Conservation (phyloP, 2,113 vertebrate genomes). For the Myrmecobius fasciatus region DNA sequence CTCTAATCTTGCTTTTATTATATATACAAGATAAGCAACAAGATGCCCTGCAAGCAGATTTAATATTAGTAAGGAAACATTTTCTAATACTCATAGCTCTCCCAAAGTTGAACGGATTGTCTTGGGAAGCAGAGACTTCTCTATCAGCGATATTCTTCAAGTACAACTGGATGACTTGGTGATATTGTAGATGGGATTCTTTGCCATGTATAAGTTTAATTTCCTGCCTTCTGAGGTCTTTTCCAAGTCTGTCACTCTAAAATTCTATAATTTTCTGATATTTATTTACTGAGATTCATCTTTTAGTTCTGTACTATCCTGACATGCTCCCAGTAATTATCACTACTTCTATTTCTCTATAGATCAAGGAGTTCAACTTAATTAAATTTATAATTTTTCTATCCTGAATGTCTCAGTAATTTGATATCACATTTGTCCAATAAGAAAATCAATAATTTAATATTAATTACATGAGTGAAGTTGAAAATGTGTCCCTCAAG, state of each 20-base stretch:
- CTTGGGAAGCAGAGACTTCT: not conserved
- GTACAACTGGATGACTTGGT: not conserved
- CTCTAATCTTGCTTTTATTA: not conserved
- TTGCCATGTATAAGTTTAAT: not conserved
- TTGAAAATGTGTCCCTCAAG: not conserved
- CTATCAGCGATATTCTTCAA: not conserved
- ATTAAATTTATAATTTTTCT: constrained; percentile 56
- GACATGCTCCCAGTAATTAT: not conserved
- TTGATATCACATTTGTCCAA: constrained; percentile 61
- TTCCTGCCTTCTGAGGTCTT: not conserved
- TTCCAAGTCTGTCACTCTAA: not conserved
- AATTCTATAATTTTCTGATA: not conserved
- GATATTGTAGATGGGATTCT: not conserved
- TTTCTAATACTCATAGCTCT: not conserved
- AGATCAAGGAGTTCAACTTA: constrained; percentile 19
- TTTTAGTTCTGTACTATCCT: not conserved
- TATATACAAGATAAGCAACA: not conserved
- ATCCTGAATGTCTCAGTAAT: not conserved
- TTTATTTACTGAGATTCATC: not conserved
- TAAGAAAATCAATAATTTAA: constrained; percentile 21
- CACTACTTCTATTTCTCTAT: not conserved
- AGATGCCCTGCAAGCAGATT: not conserved
- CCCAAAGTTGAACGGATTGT: not conserved
- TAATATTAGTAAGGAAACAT: not conserved
- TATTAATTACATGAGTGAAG: not conserved